Percentiles rank a stretch among this genome's conserved stretches.
phyloP scores from a whole-genome alignment of 2,113 vertebrate genomes.

The Mola mola region DNA sequence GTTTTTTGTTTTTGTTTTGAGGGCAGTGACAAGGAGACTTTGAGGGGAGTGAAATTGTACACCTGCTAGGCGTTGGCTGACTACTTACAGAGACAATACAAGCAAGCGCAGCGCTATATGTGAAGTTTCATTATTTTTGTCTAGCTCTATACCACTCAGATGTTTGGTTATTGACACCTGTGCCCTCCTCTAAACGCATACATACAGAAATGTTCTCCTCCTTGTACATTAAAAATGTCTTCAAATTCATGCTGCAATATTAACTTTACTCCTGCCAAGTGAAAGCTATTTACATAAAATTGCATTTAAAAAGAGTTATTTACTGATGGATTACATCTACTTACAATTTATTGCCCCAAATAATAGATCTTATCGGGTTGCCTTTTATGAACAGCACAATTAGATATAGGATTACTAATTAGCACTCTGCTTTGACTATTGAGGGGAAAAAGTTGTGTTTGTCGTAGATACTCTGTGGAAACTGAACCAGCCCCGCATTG shows the following conservation, averaged over 20 bases:
- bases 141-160: no score
- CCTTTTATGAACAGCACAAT: conserved; percentile 74
- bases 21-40: conserved; percentile 68
- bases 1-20: conserved; percentile 35
- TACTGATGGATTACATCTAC: conserved; percentile 56
- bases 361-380: conserved; percentile 78
- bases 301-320: no score
- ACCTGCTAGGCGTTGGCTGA: conserved; percentile 85
- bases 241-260: background rate
- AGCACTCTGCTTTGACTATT: conserved; percentile 67
- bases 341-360: conserved; percentile 57
- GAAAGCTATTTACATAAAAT: background rate
- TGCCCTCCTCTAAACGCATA: no score
- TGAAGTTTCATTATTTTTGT: conserved; percentile 44
- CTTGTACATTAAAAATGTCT: background rate
- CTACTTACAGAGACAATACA: conserved; percentile 73
- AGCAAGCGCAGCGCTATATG: conserved; percentile 61
- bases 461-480: conserved; percentile 76
- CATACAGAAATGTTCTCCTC: background rate
- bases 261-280: background rate
- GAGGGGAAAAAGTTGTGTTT: conserved; percentile 59
- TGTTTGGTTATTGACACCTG: no score
- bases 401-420: conserved; percentile 82
- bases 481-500: conserved; percentile 41
- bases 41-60: conserved; percentile 82